Evolutionary conservation across 2,888 invertebrate species (phyloP).

Genomic region (Mesochorus sp.): DNA sequence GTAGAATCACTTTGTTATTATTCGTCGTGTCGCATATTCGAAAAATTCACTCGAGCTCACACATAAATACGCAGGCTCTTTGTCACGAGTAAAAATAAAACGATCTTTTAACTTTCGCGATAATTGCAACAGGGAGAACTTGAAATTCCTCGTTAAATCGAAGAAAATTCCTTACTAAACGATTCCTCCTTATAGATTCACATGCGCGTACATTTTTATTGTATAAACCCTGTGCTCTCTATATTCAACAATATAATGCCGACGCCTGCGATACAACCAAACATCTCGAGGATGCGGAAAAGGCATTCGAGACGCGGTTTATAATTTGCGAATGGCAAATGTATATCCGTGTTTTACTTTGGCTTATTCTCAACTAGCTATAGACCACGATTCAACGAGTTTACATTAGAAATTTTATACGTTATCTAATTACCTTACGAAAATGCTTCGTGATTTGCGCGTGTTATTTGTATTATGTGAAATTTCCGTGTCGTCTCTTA

Average conservation of each 20-base stretch:
- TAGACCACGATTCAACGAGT: no score
- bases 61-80: not conserved
- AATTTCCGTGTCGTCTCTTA: no score
- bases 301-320: not conserved
- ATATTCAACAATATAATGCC: conserved; percentile 1
- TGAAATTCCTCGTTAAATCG: conserved; percentile 38
- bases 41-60: no score
- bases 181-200: conserved; percentile 32
- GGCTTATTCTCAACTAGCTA: not conserved
- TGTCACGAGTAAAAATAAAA: not conserved
- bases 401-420: no score
- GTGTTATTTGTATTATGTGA: no score
- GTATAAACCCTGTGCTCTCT: no score
- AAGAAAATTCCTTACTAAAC: conserved; percentile 52
- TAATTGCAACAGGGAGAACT: conserved; percentile 49
- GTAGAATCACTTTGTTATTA: not conserved
- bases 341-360: not conserved
- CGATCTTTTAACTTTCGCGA: conserved; percentile 2
- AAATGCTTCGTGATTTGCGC: no score
- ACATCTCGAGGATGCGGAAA: conserved; percentile 57
- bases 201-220: not conserved
- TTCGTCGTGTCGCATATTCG: not conserved
- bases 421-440: no score
- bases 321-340: not conserved
- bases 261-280: conserved; percentile 37